Evolutionary conservation across 2,797 vertebrate genomes (phyloP), one percentile per base, ranked within the genome.

Genomic region (Anabacerthia variegaticeps): DNA sequence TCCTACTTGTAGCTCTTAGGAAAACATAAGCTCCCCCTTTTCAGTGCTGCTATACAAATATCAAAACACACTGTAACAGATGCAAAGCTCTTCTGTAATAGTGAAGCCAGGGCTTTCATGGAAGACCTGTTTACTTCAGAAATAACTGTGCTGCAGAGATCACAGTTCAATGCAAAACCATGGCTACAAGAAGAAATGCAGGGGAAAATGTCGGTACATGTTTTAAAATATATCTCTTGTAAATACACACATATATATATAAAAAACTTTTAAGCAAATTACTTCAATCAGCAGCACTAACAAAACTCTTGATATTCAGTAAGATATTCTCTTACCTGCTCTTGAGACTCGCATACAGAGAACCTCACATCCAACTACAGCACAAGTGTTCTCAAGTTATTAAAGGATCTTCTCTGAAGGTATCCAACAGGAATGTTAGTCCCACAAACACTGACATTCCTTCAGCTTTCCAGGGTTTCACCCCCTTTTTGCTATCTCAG

Each of bases 121-220:
- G 69, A 92, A 51, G 11, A 51, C 4, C 4, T 2, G 10, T 41
- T 75, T 61, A 18, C 28, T 65, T 84, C 46, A 56, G 56, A 88
- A 89, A 74, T 15, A 76, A 16, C 16, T 37, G 34, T 43, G 39
- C 41, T 61, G 15, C 39, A 55, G 48, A 74, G 22, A 74, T 61
- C 52, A 63, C 8, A 17, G 20, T 14, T 91, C 71, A 84, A 78
- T 12, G 49, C 26, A 61, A 74, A 86, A 78, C 36, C 12, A 72
- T 2, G 12, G 12, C 49, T 63, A 54, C 12, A 23, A 87, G 28
- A 84, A 74, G 28, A 86, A 86, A 72, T 5, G 11, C 10, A 56
- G 3, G 2, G 32, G 0, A 37, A 78, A 78, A 80, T 19, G 18
- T 34, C 3, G 0, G 12, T 21, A 44, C 4, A 2, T 16, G 21